Percentiles rank a stretch among this genome's conserved stretches.
Evolutionary conservation across 2,888 invertebrate genomes (phyloP).

Genomic region (Rhynchonema sp.): DNA sequence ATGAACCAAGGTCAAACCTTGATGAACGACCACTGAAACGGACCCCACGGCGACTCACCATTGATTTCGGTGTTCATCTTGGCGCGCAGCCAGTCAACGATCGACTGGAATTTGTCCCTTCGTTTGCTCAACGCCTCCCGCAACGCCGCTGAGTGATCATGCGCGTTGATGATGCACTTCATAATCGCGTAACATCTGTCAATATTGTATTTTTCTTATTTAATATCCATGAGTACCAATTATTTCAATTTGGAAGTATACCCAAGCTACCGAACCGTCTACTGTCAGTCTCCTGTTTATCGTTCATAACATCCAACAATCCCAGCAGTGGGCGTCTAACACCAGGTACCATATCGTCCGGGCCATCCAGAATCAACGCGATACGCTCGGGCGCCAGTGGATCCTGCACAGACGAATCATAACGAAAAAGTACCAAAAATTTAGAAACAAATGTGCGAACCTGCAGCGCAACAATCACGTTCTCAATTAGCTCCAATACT

Average conservation of each 20-base stretch:
- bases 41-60: neutral
- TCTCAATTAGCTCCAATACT: neutral
- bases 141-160: slow-evolving; percentile 22
- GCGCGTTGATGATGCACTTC: neutral
- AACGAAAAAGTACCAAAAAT: neutral
- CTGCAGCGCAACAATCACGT: neutral
- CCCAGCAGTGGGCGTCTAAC: neutral
- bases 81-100: slow-evolving; percentile 35
- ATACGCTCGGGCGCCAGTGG: neutral
- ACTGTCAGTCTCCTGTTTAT: neutral
- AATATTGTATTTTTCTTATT: no score
- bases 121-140: slow-evolving; percentile 32
- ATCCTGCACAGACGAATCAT: neutral
- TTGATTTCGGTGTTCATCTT: slow-evolving; percentile 23
- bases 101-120: slow-evolving; percentile 36
- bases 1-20: neutral
- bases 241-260: neutral
- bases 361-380: neutral
- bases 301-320: neutral
- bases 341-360: neutral
- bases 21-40: neutral
- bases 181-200: neutral
- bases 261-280: neutral
- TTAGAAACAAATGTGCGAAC: neutral
- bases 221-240: no score